A percentile compares a stretch with the other conserved stretches of the same genome.
These are phyloP conservation scores for Pheosia tremula DNA, from an alignment of 2,888 invertebrate genomes.

Conservation along the genomic window DNA sequence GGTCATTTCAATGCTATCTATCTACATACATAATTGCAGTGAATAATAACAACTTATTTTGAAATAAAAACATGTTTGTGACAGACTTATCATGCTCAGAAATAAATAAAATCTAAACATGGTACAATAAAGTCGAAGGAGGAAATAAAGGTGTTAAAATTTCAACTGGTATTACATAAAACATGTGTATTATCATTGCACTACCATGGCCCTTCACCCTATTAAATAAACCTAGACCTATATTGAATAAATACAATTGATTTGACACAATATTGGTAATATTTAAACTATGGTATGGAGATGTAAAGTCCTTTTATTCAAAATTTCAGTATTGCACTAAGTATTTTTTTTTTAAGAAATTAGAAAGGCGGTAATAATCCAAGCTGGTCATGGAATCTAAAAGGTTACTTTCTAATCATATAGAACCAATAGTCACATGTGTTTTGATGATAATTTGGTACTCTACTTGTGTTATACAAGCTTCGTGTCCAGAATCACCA, in stretches of 20 bases:
- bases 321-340: not conserved
- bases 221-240: too few species aligned
- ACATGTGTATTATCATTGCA: not conserved
- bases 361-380: constrained; percentile 26
- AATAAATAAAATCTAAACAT: not conserved
- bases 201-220: too few species aligned
- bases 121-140: too few species aligned
- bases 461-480: not conserved
- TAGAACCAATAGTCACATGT: not conserved
- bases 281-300: too few species aligned
- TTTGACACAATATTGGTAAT: too few species aligned
- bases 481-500: not conserved
- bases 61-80: not conserved
- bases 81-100: not conserved
- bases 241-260: too few species aligned
- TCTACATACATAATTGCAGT: not conserved
- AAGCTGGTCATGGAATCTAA: constrained; percentile 11
- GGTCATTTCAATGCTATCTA: not conserved
- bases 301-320: not conserved
- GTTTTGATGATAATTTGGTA: not conserved
- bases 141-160: too few species aligned
- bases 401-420: constrained; percentile 27
- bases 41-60: not conserved
- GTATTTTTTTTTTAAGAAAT: constrained; percentile 6
- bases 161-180: constrained; percentile 11